Evolutionary conservation across 2,113 vertebrate genomes (phyloP).

Genomic region (Morphnarchus princeps): DNA sequence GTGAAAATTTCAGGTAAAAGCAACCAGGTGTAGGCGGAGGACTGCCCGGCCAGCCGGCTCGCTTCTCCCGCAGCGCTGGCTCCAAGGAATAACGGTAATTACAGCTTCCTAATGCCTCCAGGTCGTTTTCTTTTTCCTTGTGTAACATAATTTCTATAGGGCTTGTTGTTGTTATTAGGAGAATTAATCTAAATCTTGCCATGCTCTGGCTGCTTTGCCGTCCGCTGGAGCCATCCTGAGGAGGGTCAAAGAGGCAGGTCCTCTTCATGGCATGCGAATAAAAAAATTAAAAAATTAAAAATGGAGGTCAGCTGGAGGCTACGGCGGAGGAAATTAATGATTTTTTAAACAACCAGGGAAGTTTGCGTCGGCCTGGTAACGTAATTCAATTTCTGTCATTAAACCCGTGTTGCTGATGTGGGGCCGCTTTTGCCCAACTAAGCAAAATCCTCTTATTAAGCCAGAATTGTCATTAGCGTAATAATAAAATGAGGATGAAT

Average conservation of each 20-base stretch:
- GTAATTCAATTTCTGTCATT: constrained; percentile 35
- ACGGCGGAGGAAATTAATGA: background rate
- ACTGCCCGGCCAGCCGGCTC: background rate
- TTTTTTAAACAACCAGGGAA: constrained; percentile 26
- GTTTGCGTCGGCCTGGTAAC: background rate
- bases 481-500: background rate
- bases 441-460: constrained; percentile 21
- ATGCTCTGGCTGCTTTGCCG: background rate
- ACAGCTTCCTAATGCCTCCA: background rate
- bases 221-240: background rate
- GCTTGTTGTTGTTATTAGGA: background rate
- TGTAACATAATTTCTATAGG: background rate
- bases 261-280: background rate
- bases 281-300: background rate
- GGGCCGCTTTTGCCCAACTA: background rate
- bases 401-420: background rate
- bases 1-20: background rate
- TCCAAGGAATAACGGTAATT: background rate
- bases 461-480: background rate
- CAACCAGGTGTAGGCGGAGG: background rate
- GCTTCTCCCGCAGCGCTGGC: background rate
- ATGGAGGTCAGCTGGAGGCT: constrained; percentile 55
- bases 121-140: background rate
- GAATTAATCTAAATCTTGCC: background rate
- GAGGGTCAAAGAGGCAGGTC: constrained; percentile 39